A percentile compares a stretch with the other conserved stretches of the same genome.
Conservation (phyloP, 64 coral and sea anemone genomes). For the Stichodactyla helianthus region DNA sequence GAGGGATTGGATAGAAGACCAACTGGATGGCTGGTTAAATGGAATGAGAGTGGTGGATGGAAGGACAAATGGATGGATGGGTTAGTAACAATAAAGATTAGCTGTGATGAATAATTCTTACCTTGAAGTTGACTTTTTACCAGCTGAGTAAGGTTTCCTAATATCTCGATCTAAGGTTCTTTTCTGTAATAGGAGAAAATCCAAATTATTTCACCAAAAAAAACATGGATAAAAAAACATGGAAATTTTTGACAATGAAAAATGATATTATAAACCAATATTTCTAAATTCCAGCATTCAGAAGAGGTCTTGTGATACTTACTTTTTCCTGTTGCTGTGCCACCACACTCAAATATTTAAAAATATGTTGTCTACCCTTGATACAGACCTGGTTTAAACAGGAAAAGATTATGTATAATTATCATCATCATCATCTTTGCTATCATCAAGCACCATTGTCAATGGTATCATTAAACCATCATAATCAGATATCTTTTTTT, state of each 20-base stretch:
- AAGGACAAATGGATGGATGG: not conserved
- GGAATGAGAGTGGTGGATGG: no score
- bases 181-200: slow-evolving; percentile 39
- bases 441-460: no score
- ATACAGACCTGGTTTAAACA: slow-evolving; percentile 71
- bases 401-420: not conserved
- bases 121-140: slow-evolving; percentile 52
- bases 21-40: no score
- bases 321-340: slow-evolving; percentile 97
- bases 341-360: slow-evolving; percentile 87
- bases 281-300: no score
- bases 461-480: no score
- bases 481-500: no score
- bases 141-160: slow-evolving; percentile 57
- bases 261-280: no score
- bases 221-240: not conserved
- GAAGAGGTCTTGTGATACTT: not conserved
- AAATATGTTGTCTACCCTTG: slow-evolving; percentile 93
- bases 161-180: slow-evolving; percentile 76
- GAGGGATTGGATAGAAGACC: no score
- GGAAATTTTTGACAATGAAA: no score
- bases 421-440: no score
- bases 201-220: not conserved
- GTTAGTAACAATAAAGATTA: no score
- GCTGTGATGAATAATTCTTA: not conserved